Evolutionary conservation across 2,888 invertebrate genomes (phyloP), one percentile per base, ranked within the genome.

Genomic region (Mythimna lalbum): DNA sequence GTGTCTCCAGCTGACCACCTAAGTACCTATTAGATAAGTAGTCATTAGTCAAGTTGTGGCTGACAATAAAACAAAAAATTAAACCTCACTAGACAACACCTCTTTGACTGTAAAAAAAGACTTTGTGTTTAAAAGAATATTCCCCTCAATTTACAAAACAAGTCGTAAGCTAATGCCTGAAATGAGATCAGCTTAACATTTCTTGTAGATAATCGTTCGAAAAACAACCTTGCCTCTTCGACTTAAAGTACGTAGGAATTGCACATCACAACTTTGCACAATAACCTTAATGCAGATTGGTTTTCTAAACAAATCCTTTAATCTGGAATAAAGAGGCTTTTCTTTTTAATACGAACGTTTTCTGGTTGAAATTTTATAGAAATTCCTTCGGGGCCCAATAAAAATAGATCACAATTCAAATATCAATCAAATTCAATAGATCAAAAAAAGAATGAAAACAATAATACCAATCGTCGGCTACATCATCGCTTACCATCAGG

Each of bases 241-340:
- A 12, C 4, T 60, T 76, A 80, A 72, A 53, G 66, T 31, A 36
- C 10, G 1, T 19, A 0, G 5, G 9, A 19, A 14, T 12, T 47
- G 74, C 55, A 69, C n/a, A 31, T 56, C 2, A 33, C 19, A 70
- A 62, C 31, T 70, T 76, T 73, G 78, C 47, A 60, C 61, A 64
- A 72, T 60, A 80, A 75, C 65, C 66, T 72, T 78, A 78, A 86
- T 70, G 74, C 78, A 85, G 85, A 84, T 84, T 84, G 85, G 76
- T 86, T 82, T 82, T 78, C 63, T 68, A 77, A 80, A 76, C 65
- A 75, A 84, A 86, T 86, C 86, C 76, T 65, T 73, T 82, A 84
- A 82, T 82, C 76, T 68, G 56, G 73, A 69, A 69, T 78, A 75
- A 82, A 68, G 70, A 61, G 74, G 74, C 55, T 85, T 74, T 76